Base-by-base conservation (phyloP, 2,113 vertebrate genomes). In the Calidris pugnax region DNA sequence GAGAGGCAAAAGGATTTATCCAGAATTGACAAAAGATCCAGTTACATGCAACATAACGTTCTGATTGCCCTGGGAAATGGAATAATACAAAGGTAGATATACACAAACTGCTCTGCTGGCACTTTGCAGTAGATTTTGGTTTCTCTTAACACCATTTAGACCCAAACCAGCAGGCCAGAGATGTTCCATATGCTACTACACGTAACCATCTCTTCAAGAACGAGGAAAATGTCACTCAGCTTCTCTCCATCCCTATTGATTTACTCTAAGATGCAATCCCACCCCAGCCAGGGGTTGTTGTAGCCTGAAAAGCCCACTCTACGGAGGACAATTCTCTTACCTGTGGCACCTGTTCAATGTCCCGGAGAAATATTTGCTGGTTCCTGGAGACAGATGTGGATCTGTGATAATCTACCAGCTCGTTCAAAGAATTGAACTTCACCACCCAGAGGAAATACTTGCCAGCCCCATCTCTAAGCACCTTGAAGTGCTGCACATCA, bases 381-480 rank as follows among this genome's bases (percentile, higher is more conserved):
- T 99, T 99, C 97, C 99, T 99, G 90, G 99, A 99, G 93, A 99
- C 99, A 4, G 99, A 99, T 74, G 99, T 99, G 53, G 99, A 99
- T 96, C 99, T 99, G 98, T 99, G 99, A 96, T 99, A 99, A 97
- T 99, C 99, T 94, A 99, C 99, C 96, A 99, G 98, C 98, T 99
- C 99, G 87, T 99, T 99, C 97, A 99, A 98, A 48, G 99, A 99
- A 98, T 99, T 99, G 97, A 99, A 99, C 98, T 99, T 99, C 93
- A 99, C 99, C 98, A 99, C 99, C 99, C 99, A 99, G 64, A 99
- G 98, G 97, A 99, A 99, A 85, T 99, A 99, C 96, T 99, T 99
- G 32, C 99, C 99, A 43, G 99, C 99, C 7, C 99, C 99, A 5
- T 99, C 99, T 69, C 99, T 99, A 90, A 99, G 99, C 97, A 99